Evolutionary conservation across 2,888 invertebrate species (phyloP).

Genomic region (Argyresthia albistria): DNA sequence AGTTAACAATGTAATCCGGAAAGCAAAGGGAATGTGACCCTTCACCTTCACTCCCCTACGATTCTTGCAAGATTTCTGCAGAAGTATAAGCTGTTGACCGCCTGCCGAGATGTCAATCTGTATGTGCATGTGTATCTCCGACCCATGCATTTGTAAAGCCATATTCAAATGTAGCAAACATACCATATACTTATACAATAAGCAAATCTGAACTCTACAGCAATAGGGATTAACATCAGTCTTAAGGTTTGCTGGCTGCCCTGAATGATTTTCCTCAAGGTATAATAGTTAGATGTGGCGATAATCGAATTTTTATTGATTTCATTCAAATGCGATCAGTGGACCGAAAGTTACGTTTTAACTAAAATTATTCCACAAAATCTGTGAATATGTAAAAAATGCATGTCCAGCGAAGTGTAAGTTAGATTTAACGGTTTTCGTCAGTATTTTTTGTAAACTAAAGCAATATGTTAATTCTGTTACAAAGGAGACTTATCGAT

Average conservation of each 20-base stretch:
- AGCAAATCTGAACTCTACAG: too few relatives aligned
- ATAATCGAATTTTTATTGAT: slow-evolving; percentile 34
- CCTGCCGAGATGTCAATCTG: slow-evolving; percentile 68
- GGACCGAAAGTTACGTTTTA: slow-evolving; percentile 50
- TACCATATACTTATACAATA: slow-evolving; percentile 41
- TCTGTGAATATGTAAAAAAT: slow-evolving; percentile 22
- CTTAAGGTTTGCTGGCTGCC: too few relatives aligned
- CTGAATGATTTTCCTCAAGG: too few relatives aligned
- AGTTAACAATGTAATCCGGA: slow-evolving; percentile 43
- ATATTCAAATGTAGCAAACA: slow-evolving; percentile 14
- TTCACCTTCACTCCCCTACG: too few relatives aligned
- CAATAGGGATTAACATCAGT: too few relatives aligned
- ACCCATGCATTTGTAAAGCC: slow-evolving; percentile 16
- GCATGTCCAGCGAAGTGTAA: slow-evolving; percentile 43
- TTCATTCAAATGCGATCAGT: slow-evolving; percentile 48
- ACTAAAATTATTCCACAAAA: slow-evolving; percentile 25
- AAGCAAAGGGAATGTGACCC: slow-evolving; percentile 29
- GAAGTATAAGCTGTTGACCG: slow-evolving; percentile 45
- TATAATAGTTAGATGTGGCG: slow-evolving; percentile 40
- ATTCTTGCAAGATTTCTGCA: slow-evolving; percentile 9
- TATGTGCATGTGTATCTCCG: slow-evolving; percentile 48
- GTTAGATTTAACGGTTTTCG: slow-evolving; percentile 46
- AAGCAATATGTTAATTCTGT: slow-evolving; percentile 5
- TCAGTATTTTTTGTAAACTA: slow-evolving; percentile 7
- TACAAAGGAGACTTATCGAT: neutral